Evolutionary conservation across 2,888 invertebrate genomes (phyloP), one percentile per base, ranked within the genome.

Genomic region (Caenorhabditis virilis): DNA sequence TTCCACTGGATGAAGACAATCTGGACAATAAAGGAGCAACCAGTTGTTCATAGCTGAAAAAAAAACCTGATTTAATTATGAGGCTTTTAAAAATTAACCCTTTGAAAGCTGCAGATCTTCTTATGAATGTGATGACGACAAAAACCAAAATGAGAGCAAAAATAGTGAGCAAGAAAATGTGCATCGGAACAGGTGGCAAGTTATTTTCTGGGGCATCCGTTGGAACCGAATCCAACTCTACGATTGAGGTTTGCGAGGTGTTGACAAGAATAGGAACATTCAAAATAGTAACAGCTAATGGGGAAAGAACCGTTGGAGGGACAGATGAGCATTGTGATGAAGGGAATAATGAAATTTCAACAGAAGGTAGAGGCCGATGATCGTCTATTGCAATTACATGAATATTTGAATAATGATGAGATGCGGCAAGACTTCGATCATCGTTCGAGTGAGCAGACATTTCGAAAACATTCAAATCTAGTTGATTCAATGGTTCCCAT

Each of bases 11-110:
- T 7, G 77, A 73, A 3, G 77, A 76, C 16, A 79, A 58, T 13
- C 78, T 58, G 26, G 79, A 80, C 49, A 79, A 53, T 23, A 79
- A 54, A 18, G 80, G 80, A 41, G 67, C 77, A 6, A 79, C 79
- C 23, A 79, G 66, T 51, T 79, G 78, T 46, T 79, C 79, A 58
- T 79, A 79, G n/a, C 79, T 75, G 43, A 39, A 64, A 60, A 33
- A 27, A 42, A 22, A 33, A 27, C 15, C n/a, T 41, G 2, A 13
- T 43, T 30, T 13, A n/a, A 16, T 20, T 9, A 39, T 18, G 6
- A 16, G 26, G 16, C 18, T 45, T 25, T 25, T 46, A 35, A 38
- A 20, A 15, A 30, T 4, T 26, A 38, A 65, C 60, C 65, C 65
- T 30, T 60, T 56, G 53, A 65, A 60, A 16, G 65, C 42, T 6